Evolutionary conservation across 30 jellyfish, hydroid and myxozoan genomes (phyloP), one percentile per base, ranked within the genome.

Genomic region (Chrysaora quinquecirrha): DNA sequence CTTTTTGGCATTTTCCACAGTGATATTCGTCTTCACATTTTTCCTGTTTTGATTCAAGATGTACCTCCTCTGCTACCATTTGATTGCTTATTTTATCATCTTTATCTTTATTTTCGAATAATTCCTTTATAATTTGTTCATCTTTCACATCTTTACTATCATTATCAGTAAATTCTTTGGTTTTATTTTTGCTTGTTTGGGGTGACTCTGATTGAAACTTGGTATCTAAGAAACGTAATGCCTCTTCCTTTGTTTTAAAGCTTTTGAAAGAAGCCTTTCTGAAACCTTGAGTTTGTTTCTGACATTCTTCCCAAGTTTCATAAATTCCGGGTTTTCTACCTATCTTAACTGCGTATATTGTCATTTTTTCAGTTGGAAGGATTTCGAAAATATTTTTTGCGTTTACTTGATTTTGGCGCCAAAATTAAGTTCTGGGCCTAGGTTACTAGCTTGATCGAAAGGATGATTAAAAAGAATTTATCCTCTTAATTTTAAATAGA

Each of bases 201-300:
- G 32, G 29, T 21, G 29, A n/a, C 11, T 60, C 72, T 6, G 9
- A n/a, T 25, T 60, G 32, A 9, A 60, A 6, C 11, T 21, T 25
- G 10, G 72, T 60, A n/a, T n/a, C 32, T n/a, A 60, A 20, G 32
- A n/a, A 60, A n/a, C 11, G 9, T 6, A n/a, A 12, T 60, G 72
- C 72, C 72, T 60, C 72, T 60, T 60, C 72, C n/a, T 60, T 60
- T n/a, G 72, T 60, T 25, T 60, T 60, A 20, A 60, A 60, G n/a
- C 72, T 25, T 60, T 60, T 60, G 32, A n/a, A 60, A n/a, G 11
- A 4, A n/a, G 72, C 72, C 23, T 22, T 25, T 60, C n/a, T 60
- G 32, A n/a, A 60, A n/a, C 72, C 72, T n/a, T 60, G 29, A n/a
- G 32, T 25, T 20, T 60, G 72, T 60, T 60, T 25, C n/a, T 21